Evolutionary conservation across 2,113 vertebrate species (phyloP).

Genomic region (Trematocara stigmaticum): DNA sequence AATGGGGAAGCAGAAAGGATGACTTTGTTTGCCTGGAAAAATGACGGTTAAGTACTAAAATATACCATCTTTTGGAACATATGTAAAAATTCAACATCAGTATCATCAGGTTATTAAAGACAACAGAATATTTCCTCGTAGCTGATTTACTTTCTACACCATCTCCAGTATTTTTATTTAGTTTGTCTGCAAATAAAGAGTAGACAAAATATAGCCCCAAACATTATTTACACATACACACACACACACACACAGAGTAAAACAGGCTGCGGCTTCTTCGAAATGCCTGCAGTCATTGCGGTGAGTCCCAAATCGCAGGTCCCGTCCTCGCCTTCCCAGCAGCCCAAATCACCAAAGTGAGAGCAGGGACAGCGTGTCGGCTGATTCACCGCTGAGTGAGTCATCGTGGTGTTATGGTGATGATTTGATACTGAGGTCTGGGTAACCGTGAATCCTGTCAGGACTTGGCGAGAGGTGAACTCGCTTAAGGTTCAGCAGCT

Average conservation of each 20-base stretch:
- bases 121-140: background rate
- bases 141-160: background rate
- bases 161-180: background rate
- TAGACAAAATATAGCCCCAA: background rate
- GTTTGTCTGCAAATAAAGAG: background rate
- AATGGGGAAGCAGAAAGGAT: background rate
- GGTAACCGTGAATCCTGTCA: slow-evolving; percentile 8
- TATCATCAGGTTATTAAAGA: accelerated
- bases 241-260: background rate
- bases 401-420: slow-evolving; percentile 28
- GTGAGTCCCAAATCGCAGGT: slow-evolving; percentile 28
- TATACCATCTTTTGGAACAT: background rate
- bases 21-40: background rate
- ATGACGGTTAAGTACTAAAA: background rate
- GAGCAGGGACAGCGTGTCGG: slow-evolving; percentile 19
- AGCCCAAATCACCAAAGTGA: slow-evolving; percentile 23
- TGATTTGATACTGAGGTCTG: slow-evolving; percentile 42
- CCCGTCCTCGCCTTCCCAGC: slow-evolving; percentile 53
- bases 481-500: background rate
- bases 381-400: slow-evolving; percentile 51
- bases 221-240: background rate
- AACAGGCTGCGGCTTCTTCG: slow-evolving; percentile 42
- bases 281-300: slow-evolving; percentile 60
- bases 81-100: background rate
- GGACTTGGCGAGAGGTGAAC: background rate